Percentiles rank a stretch among this genome's conserved stretches.
phyloP scores from a whole-genome alignment of 2,888 invertebrate genomes.

The Micoletzkya japonica region DNA sequence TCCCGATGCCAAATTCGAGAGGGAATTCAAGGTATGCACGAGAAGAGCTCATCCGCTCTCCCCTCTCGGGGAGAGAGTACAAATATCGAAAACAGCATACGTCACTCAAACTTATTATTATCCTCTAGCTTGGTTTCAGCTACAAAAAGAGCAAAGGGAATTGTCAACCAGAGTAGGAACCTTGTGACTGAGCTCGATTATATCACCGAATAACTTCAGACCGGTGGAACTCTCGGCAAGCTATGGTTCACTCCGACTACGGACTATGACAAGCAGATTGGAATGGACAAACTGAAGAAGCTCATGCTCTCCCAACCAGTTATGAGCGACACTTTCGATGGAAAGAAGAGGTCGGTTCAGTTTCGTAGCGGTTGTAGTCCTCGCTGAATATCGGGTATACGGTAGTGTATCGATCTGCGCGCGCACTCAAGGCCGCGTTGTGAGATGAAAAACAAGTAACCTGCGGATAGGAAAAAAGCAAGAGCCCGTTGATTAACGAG shows the following conservation, averaged over 20 bases:
- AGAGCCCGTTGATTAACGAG: background rate
- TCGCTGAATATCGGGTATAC: too few species aligned
- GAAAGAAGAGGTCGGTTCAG: constrained; percentile 48
- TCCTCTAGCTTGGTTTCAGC: too few species aligned
- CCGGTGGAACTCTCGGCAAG: constrained; percentile 50
- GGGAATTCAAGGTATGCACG: constrained; percentile 54
- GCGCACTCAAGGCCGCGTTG: too few species aligned
- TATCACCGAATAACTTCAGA: constrained; percentile 31
- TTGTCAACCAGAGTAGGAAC: background rate
- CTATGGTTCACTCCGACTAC: constrained; percentile 44
- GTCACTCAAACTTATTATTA: too few species aligned
- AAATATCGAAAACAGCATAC: too few species aligned
- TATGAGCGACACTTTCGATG: constrained; percentile 44
- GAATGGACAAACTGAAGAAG: constrained; percentile 51
- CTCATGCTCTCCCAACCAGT: constrained; percentile 47
- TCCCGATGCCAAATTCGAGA: constrained; percentile 61
- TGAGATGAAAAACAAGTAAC: too few species aligned
- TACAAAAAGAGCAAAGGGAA: too few species aligned
- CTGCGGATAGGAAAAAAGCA: background rate
- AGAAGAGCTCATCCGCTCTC: background rate
- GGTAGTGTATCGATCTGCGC: too few species aligned
- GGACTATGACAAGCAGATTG: constrained; percentile 47
- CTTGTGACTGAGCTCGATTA: background rate
- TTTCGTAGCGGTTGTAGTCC: too few species aligned
- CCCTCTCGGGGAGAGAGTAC: too few species aligned